A percentile compares a stretch with the other conserved stretches of the same genome.
phyloP scores from a whole-genome alignment of 2,888 invertebrate genomes.

The Melangyna quadrimaculata region DNA sequence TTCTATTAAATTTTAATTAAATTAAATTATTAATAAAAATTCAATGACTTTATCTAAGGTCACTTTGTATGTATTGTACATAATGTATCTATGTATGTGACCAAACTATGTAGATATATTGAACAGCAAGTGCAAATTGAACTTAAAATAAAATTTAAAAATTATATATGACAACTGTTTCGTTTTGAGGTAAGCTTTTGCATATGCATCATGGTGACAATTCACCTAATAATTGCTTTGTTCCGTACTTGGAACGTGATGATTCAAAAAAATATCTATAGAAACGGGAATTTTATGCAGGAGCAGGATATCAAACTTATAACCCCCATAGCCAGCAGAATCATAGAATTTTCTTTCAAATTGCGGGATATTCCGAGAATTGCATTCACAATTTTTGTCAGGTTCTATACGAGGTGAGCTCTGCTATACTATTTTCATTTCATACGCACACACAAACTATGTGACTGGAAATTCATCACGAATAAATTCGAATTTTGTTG shows the following conservation, averaged over 20 bases:
- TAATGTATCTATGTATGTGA: too few relatives aligned
- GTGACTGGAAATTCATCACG: slow-evolving; percentile 8
- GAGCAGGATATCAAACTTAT: slow-evolving; percentile 31
- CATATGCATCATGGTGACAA: slow-evolving; percentile 34
- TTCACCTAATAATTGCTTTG: slow-evolving; percentile 59
- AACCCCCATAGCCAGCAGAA: slow-evolving; percentile 20
- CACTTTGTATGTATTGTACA: too few relatives aligned
- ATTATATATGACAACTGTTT: not conserved
- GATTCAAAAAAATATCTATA: slow-evolving; percentile 9
- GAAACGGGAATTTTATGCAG: slow-evolving; percentile 12
- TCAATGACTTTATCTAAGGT: too few relatives aligned
- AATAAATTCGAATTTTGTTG: slow-evolving; percentile 6
- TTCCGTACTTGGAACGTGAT: slow-evolving; percentile 55
- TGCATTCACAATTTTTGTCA: slow-evolving; percentile 41
- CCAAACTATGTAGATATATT: too few relatives aligned
- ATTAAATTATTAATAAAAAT: too few relatives aligned
- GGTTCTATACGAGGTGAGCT: not conserved
- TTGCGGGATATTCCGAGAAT: slow-evolving; percentile 42
- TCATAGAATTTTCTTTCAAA: slow-evolving; percentile 45
- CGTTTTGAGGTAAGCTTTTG: not conserved
- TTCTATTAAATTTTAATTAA: too few relatives aligned
- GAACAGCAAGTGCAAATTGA: not conserved
- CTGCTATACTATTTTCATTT: not conserved
- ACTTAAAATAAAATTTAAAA: not conserved
- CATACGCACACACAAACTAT: not conserved